phyloP scores from a whole-genome alignment of 2,888 invertebrate genomes.

The Cryptosula pallasiana region DNA sequence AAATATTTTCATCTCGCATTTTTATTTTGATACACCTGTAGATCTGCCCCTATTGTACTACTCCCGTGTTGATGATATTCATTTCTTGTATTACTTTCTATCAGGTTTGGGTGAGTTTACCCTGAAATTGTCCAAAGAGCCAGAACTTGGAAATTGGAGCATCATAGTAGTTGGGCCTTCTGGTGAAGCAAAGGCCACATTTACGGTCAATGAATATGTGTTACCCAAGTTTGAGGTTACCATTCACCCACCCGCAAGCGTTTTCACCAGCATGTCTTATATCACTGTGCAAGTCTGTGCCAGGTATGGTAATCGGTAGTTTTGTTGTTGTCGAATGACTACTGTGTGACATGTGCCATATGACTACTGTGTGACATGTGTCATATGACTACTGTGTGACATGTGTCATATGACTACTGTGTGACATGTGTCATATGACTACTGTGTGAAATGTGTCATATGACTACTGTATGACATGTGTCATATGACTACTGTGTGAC shows the following conservation, averaged over 20 bases:
- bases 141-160: background rate
- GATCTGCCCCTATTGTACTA: no score
- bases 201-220: background rate
- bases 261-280: background rate
- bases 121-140: background rate
- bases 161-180: background rate
- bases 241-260: background rate
- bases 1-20: no score
- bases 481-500: background rate
- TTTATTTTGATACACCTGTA: no score
- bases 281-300: background rate
- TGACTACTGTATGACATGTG: background rate
- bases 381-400: background rate
- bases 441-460: background rate
- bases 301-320: background rate
- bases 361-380: background rate
- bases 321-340: no score
- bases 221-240: constrained; percentile 16
- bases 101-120: background rate
- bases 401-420: background rate
- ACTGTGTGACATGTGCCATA: background rate
- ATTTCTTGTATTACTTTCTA: background rate
- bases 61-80: no score
- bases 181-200: background rate
- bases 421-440: background rate